Conservation (phyloP, 1,140 invertebrate genomes). For the Xylocopa sonorina region DNA sequence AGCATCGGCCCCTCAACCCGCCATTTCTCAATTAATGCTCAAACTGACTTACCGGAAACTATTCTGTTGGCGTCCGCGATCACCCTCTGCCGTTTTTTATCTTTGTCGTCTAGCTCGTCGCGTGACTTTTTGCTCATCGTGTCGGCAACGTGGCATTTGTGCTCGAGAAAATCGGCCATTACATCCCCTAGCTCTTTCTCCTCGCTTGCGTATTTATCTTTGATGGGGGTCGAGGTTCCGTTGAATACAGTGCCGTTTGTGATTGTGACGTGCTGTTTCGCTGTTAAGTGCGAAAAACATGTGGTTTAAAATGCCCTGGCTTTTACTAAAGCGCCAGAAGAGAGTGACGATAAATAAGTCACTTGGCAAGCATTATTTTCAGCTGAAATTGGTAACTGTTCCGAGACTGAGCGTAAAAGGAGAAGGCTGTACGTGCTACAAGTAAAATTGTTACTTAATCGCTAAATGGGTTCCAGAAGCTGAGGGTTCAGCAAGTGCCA, state of each 20-base stretch:
- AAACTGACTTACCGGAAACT: conserved; percentile 78
- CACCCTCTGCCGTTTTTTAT: conserved; percentile 77
- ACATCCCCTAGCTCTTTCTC: conserved; percentile 80
- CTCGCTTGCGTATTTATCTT: conserved; percentile 81
- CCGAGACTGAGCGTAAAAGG: too few species aligned
- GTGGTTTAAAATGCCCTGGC: conserved; percentile 50
- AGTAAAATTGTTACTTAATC: too few species aligned
- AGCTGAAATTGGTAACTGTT: too few species aligned
- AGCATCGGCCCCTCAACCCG: conserved; percentile 81
- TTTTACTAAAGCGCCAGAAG: not conserved
- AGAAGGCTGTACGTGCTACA: too few species aligned
- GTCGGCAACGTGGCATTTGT: conserved; percentile 77
- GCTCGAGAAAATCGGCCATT: conserved; percentile 79
- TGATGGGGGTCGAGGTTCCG: conserved; percentile 81
- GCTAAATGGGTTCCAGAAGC: too few species aligned
- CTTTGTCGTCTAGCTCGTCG: conserved; percentile 76
- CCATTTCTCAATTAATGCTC: conserved; percentile 38
- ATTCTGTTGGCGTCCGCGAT: conserved; percentile 79
- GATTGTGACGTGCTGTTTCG: conserved; percentile 80
- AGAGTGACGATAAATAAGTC: too few species aligned
- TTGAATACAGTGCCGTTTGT: conserved; percentile 81
- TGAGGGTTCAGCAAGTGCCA: too few species aligned
- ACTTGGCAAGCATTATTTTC: too few species aligned
- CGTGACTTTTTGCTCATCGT: conserved; percentile 77
- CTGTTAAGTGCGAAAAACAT: conserved; percentile 78